Conservation (phyloP, 2,113 vertebrate genomes). For the Ceyx margarethae region DNA sequence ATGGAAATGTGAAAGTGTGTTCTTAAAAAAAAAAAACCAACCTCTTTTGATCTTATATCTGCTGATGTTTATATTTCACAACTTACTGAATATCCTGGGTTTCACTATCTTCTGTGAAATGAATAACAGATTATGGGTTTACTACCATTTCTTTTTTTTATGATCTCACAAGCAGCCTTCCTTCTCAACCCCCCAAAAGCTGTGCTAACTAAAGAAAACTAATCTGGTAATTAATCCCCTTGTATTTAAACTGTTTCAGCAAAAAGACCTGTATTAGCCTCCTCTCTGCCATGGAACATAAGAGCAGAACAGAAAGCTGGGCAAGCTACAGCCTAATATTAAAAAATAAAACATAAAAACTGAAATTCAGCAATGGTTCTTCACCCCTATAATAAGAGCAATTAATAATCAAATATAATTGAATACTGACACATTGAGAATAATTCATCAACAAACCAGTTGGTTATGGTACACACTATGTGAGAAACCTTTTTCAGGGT, state of each 20-base stretch:
- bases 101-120: conserved; percentile 63
- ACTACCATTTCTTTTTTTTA: conserved; percentile 61
- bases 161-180: conserved; percentile 41
- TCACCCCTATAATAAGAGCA: not conserved
- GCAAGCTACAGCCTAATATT: not conserved
- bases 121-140: conserved; percentile 67
- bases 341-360: not conserved
- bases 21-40: conserved; percentile 4
- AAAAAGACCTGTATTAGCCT: not conserved
- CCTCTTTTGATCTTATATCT: conserved; percentile 54
- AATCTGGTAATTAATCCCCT: conserved; percentile 36
- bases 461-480: not conserved
- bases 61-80: conserved; percentile 57
- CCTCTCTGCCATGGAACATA: not conserved
- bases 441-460: not conserved
- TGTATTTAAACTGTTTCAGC: conserved; percentile 26
- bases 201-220: conserved; percentile 56
- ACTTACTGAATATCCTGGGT: conserved; percentile 47
- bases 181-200: conserved; percentile 28
- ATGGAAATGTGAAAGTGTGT: conserved; percentile 21
- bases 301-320: not conserved
- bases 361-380: not conserved
- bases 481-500: not conserved
- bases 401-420: not conserved
- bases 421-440: not conserved